Conservation (phyloP, 2,113 vertebrate species). For the Serinus canaria region DNA sequence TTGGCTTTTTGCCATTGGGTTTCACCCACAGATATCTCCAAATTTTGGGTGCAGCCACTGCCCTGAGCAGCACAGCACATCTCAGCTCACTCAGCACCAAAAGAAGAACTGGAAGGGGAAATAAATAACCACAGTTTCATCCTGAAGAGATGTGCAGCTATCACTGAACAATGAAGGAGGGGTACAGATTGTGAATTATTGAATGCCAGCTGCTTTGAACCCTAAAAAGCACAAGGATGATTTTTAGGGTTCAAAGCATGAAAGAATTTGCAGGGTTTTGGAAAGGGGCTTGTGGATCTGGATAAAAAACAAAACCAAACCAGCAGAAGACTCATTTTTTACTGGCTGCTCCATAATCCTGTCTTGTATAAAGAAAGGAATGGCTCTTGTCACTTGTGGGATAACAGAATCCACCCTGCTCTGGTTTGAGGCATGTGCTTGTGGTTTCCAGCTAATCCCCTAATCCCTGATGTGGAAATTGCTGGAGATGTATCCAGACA, state of each 20-base stretch:
- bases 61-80: background rate
- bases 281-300: background rate
- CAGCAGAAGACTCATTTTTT: background rate
- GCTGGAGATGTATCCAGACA: background rate
- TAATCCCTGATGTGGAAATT: constrained; percentile 9
- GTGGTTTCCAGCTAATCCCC: constrained; percentile 27
- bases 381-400: background rate
- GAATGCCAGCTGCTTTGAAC: background rate
- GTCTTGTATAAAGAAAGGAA: background rate
- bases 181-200: background rate
- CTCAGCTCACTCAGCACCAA: background rate
- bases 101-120: background rate
- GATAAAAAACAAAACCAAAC: background rate
- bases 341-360: background rate
- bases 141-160: background rate
- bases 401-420: background rate
- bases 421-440: background rate
- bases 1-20: background rate
- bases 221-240: background rate
- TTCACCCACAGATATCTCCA: background rate
- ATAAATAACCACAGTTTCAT: background rate
- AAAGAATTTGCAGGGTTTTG: background rate
- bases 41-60: background rate
- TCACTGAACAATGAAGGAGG: background rate
- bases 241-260: no score